Evolutionary conservation across 2,113 vertebrate genomes (phyloP), one percentile per base, ranked within the genome.

Genomic region (Gila orcuttii): DNA sequence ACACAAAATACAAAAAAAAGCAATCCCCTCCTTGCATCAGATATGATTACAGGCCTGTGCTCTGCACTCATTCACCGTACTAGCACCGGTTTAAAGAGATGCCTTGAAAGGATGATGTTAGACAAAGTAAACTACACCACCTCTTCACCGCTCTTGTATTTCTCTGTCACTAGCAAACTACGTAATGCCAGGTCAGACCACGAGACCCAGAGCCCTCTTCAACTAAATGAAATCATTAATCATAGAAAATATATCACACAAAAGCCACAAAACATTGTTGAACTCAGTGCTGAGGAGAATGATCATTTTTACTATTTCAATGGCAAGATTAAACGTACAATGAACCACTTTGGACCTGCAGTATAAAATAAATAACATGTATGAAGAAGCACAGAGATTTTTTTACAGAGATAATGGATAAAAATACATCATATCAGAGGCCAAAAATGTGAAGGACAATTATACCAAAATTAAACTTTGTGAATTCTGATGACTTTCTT

Each of bases 11-110:
- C 13, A 50, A 15, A n/a, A 11, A 81, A 19, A 17, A 47, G 25
- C 25, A 75, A 25, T 23, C 11, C 69, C 17, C 8, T 17, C 1
- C 3, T 19, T 21, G 11, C 47, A 31, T 33, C 68, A 45, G 42
- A 55, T 42, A 47, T 12, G 7, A 62, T 15, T 17, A 13, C 50
- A 71, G 52, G 25, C 6, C 52, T 47, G 15, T 76, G 83, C 42
- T 76, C 74, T 47, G 57, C 11, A 6, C 39, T 84, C n/a, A 50
- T 76, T 47, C 71, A 84, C 23, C 71, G 55, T 10, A 84, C 83
- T 23, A n/a, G 39, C 47, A 23, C n/a, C 2, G 83, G 83, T 28
- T 60, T 76, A 36, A 76, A 76, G 19, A 76, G 83, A 84, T 76
- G 83, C 36, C 57, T 45, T 50, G 8, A 79, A 59, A 79, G 21